Evolutionary conservation across 2,888 invertebrate genomes (phyloP), one percentile per base, ranked within the genome.

Genomic region (Sthenelais limicola): DNA sequence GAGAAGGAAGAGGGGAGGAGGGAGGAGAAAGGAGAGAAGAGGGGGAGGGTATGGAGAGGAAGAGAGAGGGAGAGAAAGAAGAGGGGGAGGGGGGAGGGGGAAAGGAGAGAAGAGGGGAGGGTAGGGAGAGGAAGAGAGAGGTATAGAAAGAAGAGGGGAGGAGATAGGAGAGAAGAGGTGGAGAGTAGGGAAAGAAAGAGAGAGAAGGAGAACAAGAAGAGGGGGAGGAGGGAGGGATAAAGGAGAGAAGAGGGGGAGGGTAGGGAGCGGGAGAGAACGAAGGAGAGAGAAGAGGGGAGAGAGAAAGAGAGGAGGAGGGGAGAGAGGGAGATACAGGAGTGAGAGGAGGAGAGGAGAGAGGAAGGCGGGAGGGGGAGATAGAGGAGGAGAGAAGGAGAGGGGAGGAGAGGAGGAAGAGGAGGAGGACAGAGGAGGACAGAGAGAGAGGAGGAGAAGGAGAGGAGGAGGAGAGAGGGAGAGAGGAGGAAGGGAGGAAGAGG

Each of bases 361-460:
- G 51, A 24, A n/a, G 5, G 26, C 7, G 51, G 26, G 7, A 21
- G n/a, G 51, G 51, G 21, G 5, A 21, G 51, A 5, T 7, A 5
- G 26, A 21, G 51, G 51, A 24, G 9, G 21, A 51, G 51, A 24
- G n/a, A 5, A 51, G 51, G 51, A 24, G 51, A 7, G 7, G 26
- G 51, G 51, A 12, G 9, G n/a, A 51, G 51, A 24, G 51, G n/a
- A n/a, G 26, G 51, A 24, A 12, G 51, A 51, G 51, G 51, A 21
- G 51, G 7, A 51, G 51, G 43, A 43, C 43, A 43, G 43, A 12
- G 43, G 43, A n/a, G n/a, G 51, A 7, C 7, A 24, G 51, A 24
- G 21, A 51, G 51, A 21, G 9, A 24, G 9, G 5, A 21, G 51
- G 51, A 21, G 9, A 51, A 51, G 51, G 51, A 7, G 9, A 43